Base-by-base conservation (phyloP, 2,797 vertebrate species). In the Spinibarbus caldwelli region DNA sequence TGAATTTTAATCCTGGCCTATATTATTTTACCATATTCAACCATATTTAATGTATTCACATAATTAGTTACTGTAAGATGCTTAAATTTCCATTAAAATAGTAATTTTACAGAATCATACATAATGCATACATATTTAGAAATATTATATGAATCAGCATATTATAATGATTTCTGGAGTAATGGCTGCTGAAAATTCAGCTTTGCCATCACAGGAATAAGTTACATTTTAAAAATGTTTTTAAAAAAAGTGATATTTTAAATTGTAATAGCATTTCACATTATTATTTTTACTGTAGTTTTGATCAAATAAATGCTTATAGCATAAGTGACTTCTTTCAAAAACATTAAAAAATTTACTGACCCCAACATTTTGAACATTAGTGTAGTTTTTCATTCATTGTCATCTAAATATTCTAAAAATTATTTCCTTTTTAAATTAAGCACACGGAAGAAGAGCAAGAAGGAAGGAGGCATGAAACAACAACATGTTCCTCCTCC, bases 361-460 rank as follows among this genome's bases (percentile, higher is more conserved):
- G 2, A 52, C 5, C 45, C 73, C 72, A 52, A 76, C 34, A 31
- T 34, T 54, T 75, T 34, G 1, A 34, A 76, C 31, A 54, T 31
- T 54, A 23, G 29, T 36, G 1, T 36, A 14, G 6, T 21, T 73
- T 47, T 73, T 73, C 5, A 73, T 73, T 49, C 31, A 21, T 31
- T 52, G 17, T 75, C 29, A 34, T 29, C 10, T 21, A 29, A 52
- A 49, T 73, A 21, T 31, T 21, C 2, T 47, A 14, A 34, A 36
- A 36, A 2, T 14, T 1, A 21, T 5, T 21, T 59, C 43, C 21
- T 49, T 31, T 80, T 80, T 36, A 5, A 34, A 45, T 36, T n/a
- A 45, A 90, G 87, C 43, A 6, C 23, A 71, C 29, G 52, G 64
- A 86, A 86, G 49, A 85, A 70, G 15, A 80, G 19, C 26, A 85